Evolutionary conservation across 2,113 vertebrate species (phyloP), one percentile per base, ranked within the genome.

Genomic region (Sphyrna mokarran): DNA sequence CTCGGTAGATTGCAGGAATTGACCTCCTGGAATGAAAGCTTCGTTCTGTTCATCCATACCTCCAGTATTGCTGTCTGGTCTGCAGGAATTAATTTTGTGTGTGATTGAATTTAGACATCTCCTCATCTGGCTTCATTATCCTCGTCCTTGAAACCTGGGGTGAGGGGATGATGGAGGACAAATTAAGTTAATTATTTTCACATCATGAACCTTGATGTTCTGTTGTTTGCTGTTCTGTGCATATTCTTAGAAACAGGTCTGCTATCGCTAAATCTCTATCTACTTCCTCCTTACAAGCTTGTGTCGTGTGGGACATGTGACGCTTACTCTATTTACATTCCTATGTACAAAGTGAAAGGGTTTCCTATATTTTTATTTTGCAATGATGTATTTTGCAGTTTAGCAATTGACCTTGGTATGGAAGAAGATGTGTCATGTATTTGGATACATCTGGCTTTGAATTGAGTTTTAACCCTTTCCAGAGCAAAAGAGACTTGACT

Each of bases 221-320:
- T 61, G 13, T 13, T 61, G 58, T 16, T 14, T 22, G 63, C 68
- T 48, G 40, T 48, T 48, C 20, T 13, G 68, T 63, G 54, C 26
- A 94, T 43, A 26, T 94, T 94, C 68, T 94, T 48, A 48, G 66
- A 40, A 70, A 26, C 33, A 70, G 37, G 23, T 70, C n/a, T 70
- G 40, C 68, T 72, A 70, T 70, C 93, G 2, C 22, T 0, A 72
- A 70, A 43, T 94, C 29, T 90, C 93, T 94, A 43, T 94, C 93
- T 70, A n/a, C 93, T 94, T 94, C 93, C 93, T 94, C 93, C 68
- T 43, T 48, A 69, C 29, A 40, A 70, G 68, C 40, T 1, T 94
- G n/a, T 69, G 69, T 23, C 43, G 66, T 5, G 91, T 48, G 18
- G 93, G 68, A 18, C 86, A 68, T 70, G 93, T 48, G n/a, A 40